Evolutionary conservation across 2,888 invertebrate species (phyloP), one percentile per base, ranked within the genome.

Genomic region (Mimachlamys varia): DNA sequence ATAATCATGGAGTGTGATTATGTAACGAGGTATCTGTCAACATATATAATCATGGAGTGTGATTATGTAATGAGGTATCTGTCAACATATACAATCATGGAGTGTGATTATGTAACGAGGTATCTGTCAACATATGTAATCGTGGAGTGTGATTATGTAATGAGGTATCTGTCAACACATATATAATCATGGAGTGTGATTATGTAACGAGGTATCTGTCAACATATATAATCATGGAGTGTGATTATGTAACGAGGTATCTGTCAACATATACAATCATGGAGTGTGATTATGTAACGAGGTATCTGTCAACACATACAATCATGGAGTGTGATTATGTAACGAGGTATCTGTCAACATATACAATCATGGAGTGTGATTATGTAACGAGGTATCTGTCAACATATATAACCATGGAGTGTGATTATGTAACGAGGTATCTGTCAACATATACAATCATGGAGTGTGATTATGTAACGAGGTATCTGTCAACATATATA

Each of bases 231-330:
- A 76, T 33, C 76, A 76, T 33, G 27, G 33, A 13, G 97, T 19
- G 5, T 27, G 12, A 27, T 33, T 76, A 33, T 76, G 99, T 93
- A n/a, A n/a, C n/a, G n/a, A n/a, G n/a, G n/a, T n/a, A 99, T 98
- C 98, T 98, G 97, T 87, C 96, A 37, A 89, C 62, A n/a, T n/a
- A n/a, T n/a, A n/a, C n/a, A 92, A 19, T 55, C 19, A 76, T 12
- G 10, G 33, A 0, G 27, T 19, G 33, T 3, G 50, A 33, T 44
- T 62, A 62, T 89, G 49, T 38, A 27, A 33, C 7, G 33, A 27
- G 27, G 27, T 33, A 33, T 33, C 27, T 76, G 76, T 5, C 27
- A 76, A 76, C 44, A 89, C 5, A 44, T 4, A 44, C 33, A 76
- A 15, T 58, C 10, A 1, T 2, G 7, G 2, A n/a, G n/a, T n/a